Evolutionary conservation across 2,888 invertebrate genomes (phyloP).

Genomic region (Lithophane leautieri): DNA sequence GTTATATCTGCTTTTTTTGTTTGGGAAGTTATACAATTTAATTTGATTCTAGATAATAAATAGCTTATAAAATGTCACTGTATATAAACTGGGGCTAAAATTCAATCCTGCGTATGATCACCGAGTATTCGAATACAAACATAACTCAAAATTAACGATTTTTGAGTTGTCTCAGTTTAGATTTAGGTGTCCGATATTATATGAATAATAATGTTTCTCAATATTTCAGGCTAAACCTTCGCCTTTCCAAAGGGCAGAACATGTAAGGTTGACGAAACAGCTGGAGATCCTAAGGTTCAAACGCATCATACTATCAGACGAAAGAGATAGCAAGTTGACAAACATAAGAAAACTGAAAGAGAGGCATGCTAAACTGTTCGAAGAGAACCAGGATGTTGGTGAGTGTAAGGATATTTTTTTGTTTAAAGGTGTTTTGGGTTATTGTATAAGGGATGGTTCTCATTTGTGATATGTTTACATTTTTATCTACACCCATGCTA

Average conservation of each 20-base stretch:
- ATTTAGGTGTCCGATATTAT: no score
- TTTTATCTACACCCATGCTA: no score
- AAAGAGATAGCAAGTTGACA: slow-evolving; percentile 92
- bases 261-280: slow-evolving; percentile 92
- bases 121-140: no score
- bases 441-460: not conserved
- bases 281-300: slow-evolving; percentile 93
- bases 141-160: no score
- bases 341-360: slow-evolving; percentile 92
- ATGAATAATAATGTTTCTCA: no score
- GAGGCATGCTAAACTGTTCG: slow-evolving; percentile 91
- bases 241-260: slow-evolving; percentile 91
- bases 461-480: slow-evolving; percentile 15
- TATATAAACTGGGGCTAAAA: no score
- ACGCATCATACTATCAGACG: slow-evolving; percentile 92
- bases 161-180: no score
- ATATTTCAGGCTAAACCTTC: slow-evolving; percentile 90
- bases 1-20: no score
- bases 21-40: no score
- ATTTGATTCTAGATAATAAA: no score
- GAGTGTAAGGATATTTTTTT: slow-evolving; percentile 69
- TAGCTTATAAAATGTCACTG: no score
- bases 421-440: slow-evolving; percentile 26
- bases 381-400: slow-evolving; percentile 93
- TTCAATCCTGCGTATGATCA: no score